Evolutionary conservation across 2,888 invertebrate species (phyloP), one percentile per base, ranked within the genome.

Genomic region (Drosophila siamana): DNA sequence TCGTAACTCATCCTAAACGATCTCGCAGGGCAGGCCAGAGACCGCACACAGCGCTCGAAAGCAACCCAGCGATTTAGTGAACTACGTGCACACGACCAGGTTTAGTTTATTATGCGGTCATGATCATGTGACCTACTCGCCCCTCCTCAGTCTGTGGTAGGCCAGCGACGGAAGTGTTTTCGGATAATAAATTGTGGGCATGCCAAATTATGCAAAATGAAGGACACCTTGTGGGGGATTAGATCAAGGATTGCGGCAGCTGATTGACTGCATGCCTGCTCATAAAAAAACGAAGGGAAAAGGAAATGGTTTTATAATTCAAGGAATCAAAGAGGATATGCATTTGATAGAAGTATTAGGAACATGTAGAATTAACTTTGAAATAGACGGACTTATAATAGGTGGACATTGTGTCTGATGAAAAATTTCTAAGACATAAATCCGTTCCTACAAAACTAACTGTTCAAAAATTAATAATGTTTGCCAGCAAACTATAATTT

Each of bases 1-100:
- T 84, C 86, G 80, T 86, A 88, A 86, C 76, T 85, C 85, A 83
- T 74, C 60, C 67, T 76, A 78, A 80, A 83, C 41, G 88, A 84
- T 85, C 81, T 60, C 66, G 44, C 52, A 38, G 13, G 16, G 26
- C 65, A 36, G 66, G 7, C 11, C 6, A 51, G 38, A 7, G 63
- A 63, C 83, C 88, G 75, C 83, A 83, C 80, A 66, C 41, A 47
- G 47, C 24, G 36, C 54, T 26, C 22, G 26, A 19, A 16, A n/a
- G 19, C 44, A 66, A 36, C 47, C 33, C 51, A 54, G 28, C 24
- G 57, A 54, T 61, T 62, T 51, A 28, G 51, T 40, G 40, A 44
- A 57, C 56, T 74, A 85, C 85, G 88, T 88, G 85, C 81, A 78
- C 52, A 74, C 64, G 69, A 69, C 74, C 73, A 76, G 72, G 83